Conservation (phyloP, 2,113 vertebrate genomes). For the Tylochromis polylepis region DNA sequence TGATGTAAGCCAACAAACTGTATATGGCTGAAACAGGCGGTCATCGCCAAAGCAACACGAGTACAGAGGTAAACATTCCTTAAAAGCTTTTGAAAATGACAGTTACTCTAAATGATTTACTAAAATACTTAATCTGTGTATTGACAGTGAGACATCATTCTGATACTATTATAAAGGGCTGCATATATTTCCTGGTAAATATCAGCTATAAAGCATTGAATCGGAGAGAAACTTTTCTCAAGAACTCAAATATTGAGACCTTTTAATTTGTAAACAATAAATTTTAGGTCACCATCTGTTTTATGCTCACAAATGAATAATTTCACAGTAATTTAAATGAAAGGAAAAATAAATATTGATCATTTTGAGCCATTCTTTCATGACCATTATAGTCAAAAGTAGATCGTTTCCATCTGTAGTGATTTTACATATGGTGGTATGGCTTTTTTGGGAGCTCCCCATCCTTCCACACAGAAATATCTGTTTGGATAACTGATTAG, state of each 20-base stretch:
- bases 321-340: not conserved
- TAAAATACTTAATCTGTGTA: not conserved
- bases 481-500: too few relatives aligned
- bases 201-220: not conserved
- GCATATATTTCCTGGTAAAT: not conserved
- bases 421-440: too few relatives aligned
- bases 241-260: not conserved
- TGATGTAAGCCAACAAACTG: not conserved
- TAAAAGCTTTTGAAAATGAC: not conserved
- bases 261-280: too few relatives aligned
- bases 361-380: too few relatives aligned
- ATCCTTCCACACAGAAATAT: too few relatives aligned
- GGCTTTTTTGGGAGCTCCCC: too few relatives aligned
- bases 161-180: not conserved
- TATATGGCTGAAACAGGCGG: not conserved
- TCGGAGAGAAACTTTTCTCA: rapidly evolving
- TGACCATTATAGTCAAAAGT: too few relatives aligned
- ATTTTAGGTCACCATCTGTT: too few relatives aligned
- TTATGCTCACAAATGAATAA: too few relatives aligned
- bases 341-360: too few relatives aligned
- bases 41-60: not conserved
- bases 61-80: not conserved
- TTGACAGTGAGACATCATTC: not conserved
- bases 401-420: too few relatives aligned
- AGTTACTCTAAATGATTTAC: not conserved